Evolutionary conservation across 2,797 vertebrate species (phyloP), one percentile per base, ranked within the genome.

Genomic region (Phrynocephalus forsythii): DNA sequence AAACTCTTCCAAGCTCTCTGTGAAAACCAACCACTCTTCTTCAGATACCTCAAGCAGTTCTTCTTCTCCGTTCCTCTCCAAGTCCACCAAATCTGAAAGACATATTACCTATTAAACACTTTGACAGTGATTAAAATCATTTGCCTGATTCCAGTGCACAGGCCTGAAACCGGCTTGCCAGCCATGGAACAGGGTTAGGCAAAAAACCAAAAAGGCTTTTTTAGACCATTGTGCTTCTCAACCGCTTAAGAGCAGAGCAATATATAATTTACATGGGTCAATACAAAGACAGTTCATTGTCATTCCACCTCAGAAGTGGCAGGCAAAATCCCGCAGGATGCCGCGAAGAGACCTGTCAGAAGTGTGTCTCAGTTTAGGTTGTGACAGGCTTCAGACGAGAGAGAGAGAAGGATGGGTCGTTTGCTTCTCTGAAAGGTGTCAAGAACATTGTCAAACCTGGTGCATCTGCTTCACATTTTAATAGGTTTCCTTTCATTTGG

Each of bases 181-280:
- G 8, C 60, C 5, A 10, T 50, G 22, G 33, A 73, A 33, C 56
- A 9, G 15, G 28, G 22, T 13, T 5, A 22, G 33, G 50, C 50
- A 88, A 69, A 48, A 1, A 44, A 44, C 38, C 4, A 56, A 50
- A 79, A 6, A 52, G 16, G 33, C 28, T 71, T 20, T 48, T 33
- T 11, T 52, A 33, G 71, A 11, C 11, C n/a, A 5, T 26, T 26
- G 20, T n/a, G 56, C 26, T 22, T 56, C 33, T 28, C 22, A 60
- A 76, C 13, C n/a, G 5, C n/a, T 22, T 11, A 71, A 50, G 48
- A 48, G 48, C 16, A 78, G 2, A 28, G 13, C 48, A 33, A 78
- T 60, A 63, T 68, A 52, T 66, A 50, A 79, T 84, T 79, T 75
- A 67, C 63, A n/a, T 9, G 60, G 69, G 60, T 88, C 87, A 81